Conservation (phyloP, 2,797 vertebrate genomes). For the Hafferia zeledoni region DNA sequence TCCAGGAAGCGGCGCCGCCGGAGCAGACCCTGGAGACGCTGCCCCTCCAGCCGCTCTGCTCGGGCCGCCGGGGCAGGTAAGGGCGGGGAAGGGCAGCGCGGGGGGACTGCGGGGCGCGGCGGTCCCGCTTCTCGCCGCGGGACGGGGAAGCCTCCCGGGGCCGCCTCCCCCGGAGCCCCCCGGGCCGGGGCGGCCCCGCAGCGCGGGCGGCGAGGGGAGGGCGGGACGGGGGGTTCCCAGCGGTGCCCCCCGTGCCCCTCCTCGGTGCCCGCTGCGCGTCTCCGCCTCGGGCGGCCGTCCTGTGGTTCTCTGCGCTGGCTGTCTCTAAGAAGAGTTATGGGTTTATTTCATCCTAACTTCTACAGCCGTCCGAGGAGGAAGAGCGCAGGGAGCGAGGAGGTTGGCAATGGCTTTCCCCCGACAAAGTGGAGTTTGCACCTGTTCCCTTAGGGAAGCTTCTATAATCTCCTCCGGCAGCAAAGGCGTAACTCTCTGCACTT, state of each 20-base stretch:
- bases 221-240: not conserved
- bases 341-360: accelerated
- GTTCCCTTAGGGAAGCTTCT: not conserved
- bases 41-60: too few relatives aligned
- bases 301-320: accelerated
- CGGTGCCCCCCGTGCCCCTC: not conserved
- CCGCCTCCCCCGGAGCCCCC: not conserved
- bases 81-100: not conserved
- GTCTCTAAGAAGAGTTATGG: not conserved
- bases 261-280: not conserved
- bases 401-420: accelerated
- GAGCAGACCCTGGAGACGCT: not conserved
- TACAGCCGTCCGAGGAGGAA: accelerated
- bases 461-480: accelerated
- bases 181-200: not conserved
- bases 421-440: not conserved
- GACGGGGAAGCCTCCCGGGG: not conserved
- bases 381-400: not conserved
- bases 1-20: not conserved
- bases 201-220: not conserved
- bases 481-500: accelerated
- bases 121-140: too few relatives aligned
- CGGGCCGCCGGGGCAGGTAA: not conserved
- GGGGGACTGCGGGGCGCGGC: not conserved
- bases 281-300: too few relatives aligned